Evolutionary conservation across 2,113 vertebrate genomes (phyloP).

Genomic region (Willisornis vidua): DNA sequence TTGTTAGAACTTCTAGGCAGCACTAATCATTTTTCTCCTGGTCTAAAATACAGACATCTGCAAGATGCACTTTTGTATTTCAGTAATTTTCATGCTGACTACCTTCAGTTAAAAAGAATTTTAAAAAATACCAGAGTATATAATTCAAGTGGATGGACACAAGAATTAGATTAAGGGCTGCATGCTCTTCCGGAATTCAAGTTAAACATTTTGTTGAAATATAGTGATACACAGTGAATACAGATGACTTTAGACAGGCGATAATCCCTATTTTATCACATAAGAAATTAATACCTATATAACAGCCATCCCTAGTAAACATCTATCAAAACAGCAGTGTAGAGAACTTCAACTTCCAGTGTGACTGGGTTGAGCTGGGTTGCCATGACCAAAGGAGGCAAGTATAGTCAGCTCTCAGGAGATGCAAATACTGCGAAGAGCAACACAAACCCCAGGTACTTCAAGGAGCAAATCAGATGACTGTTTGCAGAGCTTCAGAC

Average conservation of each 20-base stretch:
- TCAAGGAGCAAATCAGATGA: neutral
- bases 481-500: neutral
- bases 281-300: neutral
- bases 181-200: neutral
- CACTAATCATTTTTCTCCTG: neutral
- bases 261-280: neutral
- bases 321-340: neutral
- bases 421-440: neutral
- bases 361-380: neutral
- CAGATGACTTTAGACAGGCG: neutral
- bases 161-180: neutral
- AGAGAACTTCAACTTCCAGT: neutral
- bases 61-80: neutral
- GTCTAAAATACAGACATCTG: neutral
- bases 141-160: neutral
- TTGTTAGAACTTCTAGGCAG: neutral
- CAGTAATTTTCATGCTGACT: neutral
- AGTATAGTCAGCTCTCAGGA: neutral
- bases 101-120: neutral
- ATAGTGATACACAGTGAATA: neutral
- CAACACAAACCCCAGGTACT: neutral
- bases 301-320: neutral
- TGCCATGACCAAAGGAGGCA: neutral
- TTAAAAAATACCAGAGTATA: neutral
- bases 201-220: neutral